phyloP scores from a whole-genome alignment of 2,888 invertebrate genomes.

The Papilio gigon region DNA sequence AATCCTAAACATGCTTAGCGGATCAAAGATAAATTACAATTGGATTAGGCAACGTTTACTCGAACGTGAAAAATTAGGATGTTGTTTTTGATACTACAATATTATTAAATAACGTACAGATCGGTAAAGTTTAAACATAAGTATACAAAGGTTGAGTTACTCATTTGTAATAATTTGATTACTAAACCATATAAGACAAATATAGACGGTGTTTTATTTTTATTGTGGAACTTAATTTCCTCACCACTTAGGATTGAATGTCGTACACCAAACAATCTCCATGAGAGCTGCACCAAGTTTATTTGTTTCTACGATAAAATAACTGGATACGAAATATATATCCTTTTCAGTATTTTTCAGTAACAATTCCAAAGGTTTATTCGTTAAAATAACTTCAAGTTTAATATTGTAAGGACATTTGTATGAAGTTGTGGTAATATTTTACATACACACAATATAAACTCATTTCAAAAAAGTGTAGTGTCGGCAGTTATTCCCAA shows the following conservation, averaged over 20 bases:
- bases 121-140: conserved; percentile 13
- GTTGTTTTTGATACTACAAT: conserved; percentile 25
- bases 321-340: too few species aligned
- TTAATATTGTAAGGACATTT: not conserved
- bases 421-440: not conserved
- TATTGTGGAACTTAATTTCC: not conserved
- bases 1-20: conserved; percentile 37
- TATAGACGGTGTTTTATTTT: not conserved
- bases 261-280: too few species aligned
- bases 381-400: too few species aligned
- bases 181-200: not conserved
- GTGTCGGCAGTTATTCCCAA: conserved; percentile 3
- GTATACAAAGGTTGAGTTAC: conserved; percentile 3
- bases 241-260: not conserved
- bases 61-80: conserved; percentile 32
- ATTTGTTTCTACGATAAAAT: too few species aligned
- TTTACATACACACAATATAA: conserved; percentile 26
- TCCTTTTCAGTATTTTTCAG: too few species aligned
- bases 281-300: too few species aligned
- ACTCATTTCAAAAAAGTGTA: conserved; percentile 23
- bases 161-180: conserved; percentile 8
- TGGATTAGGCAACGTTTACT: conserved; percentile 34
- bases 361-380: too few species aligned
- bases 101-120: conserved; percentile 27
- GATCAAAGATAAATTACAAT: conserved; percentile 42